Base-by-base conservation (phyloP, 2,888 invertebrate species). In the Seira sanloemensis region DNA sequence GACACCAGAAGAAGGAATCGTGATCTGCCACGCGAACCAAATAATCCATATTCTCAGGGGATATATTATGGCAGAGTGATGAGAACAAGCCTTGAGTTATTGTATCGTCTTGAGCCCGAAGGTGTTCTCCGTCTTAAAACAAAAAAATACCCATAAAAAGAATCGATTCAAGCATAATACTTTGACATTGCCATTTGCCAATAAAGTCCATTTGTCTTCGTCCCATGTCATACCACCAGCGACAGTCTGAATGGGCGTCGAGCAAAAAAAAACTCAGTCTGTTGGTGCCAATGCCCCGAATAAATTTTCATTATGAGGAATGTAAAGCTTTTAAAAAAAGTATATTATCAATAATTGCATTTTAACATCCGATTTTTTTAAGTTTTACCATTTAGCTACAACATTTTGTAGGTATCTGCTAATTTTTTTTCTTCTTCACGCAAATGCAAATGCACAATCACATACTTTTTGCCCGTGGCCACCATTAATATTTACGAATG, bases 21-120 rank as follows among this genome's bases (percentile, higher is more conserved):
- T 50, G 50, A 50, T 50, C 16, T 50, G 50, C n/a, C 50, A 50
- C 50, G n/a, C 50, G 50, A 50, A 18, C 50, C 2, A 50, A 2
- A 50, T n/a, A 50, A 50, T 7, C n/a, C n/a, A 16, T 16, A 50
- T 50, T 50, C 16, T 50, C 2, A 7, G 2, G n/a, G 50, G n/a
- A 50, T 18, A 7, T 50, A 12, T 50, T 18, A n/a, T 50, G 50
- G 5, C 50, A 16, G 50, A n/a, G 50, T 50, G 50, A 50, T 50
- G 50, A 50, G 50, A 50, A 50, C 50, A 12, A 18, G 50, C 50
- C 50, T 50, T 50, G 50, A 50, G 50, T 18, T 18, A 16, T 50
- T n/a, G 50, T 50, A 50, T 50, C 50, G 50, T 50, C 50, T 50
- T 50, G 50, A 50, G 50, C 50, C 50, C n/a, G 50, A 50, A 50